phyloP scores from a whole-genome alignment of 2,113 vertebrate genomes.

The Toxotes jaculatrix region DNA sequence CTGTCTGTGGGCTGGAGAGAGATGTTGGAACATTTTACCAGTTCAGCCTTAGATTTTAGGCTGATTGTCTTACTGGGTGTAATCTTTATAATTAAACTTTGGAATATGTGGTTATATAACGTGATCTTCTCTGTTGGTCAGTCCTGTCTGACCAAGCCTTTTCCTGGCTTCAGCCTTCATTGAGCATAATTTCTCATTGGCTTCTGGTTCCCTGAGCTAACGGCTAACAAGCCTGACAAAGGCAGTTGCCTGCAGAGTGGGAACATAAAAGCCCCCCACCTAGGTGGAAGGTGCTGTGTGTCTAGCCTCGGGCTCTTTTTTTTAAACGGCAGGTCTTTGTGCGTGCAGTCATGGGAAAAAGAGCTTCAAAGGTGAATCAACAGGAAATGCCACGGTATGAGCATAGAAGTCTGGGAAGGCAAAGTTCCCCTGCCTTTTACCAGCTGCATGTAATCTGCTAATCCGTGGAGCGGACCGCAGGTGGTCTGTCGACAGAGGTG shows the following conservation, averaged over 20 bases:
- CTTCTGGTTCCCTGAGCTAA: constrained; percentile 41
- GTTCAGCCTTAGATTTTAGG: neutral
- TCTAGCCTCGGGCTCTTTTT: constrained; percentile 56
- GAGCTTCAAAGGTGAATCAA: constrained; percentile 77
- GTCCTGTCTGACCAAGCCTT: neutral
- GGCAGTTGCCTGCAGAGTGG: constrained; percentile 46
- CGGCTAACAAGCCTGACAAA: constrained; percentile 56
- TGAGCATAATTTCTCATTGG: constrained; percentile 17
- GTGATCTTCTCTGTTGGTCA: neutral
- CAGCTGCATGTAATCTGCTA: constrained; percentile 82
- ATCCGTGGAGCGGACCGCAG: constrained; percentile 72
- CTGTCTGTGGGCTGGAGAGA: constrained; percentile 26
- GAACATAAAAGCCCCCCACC: constrained; percentile 60
- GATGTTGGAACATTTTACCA: constrained; percentile 30
- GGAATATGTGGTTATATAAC: neutral
- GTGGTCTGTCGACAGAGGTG: constrained; percentile 75
- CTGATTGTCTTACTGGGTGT: neutral
- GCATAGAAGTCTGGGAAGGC: constrained; percentile 57
- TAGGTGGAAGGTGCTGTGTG: constrained; percentile 71
- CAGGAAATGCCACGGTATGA: constrained; percentile 66
- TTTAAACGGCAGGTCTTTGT: constrained; percentile 73
- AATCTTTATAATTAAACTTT: constrained; percentile 9
- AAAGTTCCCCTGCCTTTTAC: constrained; percentile 72
- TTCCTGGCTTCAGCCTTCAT: constrained; percentile 13
- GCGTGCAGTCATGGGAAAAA: constrained; percentile 79